phyloP scores from a whole-genome alignment of 2,113 vertebrate species.

The Sus scrofa region T2T-Sscrofa CM000813.6:52348001-52348500 shows the following conservation, averaged over 20 bases:
- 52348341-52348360: background rate
- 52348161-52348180: too few species aligned
- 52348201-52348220: too few species aligned
- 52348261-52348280: background rate
- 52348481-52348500: background rate
- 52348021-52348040: too few species aligned
- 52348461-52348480: background rate
- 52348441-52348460: background rate
- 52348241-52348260: too few species aligned
- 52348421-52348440: background rate
- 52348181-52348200: too few species aligned
- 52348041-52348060: too few species aligned
- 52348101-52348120: too few species aligned
- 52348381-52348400: background rate
- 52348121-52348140: too few species aligned
- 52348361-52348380: slow-evolving; percentile 11
- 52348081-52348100: too few species aligned
- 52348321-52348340: background rate
- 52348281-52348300: background rate
- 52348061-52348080: too few species aligned
- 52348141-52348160: too few species aligned
- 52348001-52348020: slow-evolving; percentile 9
- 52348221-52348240: too few species aligned
- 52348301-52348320: background rate
- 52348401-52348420: slow-evolving; percentile 20